Evolutionary conservation across 2,888 invertebrate genomes (phyloP).

Genomic region (Acrobasis consociella): DNA sequence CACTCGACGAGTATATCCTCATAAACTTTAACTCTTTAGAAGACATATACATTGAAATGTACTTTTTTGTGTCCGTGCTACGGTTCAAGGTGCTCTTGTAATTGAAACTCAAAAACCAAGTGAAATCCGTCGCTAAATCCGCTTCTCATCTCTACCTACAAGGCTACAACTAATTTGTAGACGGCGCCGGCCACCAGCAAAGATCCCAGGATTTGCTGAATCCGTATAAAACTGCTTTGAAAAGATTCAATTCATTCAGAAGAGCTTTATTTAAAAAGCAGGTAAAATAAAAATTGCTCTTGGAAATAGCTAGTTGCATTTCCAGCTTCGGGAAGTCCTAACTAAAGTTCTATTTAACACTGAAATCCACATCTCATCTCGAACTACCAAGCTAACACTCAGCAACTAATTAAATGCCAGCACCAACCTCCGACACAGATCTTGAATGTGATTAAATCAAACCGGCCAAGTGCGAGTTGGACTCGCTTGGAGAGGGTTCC

Average conservation of each 20-base stretch:
- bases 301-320: background rate
- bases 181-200: too few relatives aligned
- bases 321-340: background rate
- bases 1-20: too few relatives aligned
- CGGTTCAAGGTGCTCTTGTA: too few relatives aligned
- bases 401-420: slow-evolving; percentile 53
- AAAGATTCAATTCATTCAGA: background rate
- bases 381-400: slow-evolving; percentile 43
- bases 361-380: slow-evolving; percentile 29
- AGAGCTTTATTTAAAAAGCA: background rate
- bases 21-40: background rate
- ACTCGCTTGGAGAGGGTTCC: too few relatives aligned
- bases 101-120: too few relatives aligned
- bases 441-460: too few relatives aligned
- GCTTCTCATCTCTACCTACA: background rate
- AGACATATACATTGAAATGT: background rate
- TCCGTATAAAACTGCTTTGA: too few relatives aligned
- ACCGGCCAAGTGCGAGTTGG: too few relatives aligned
- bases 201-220: too few relatives aligned
- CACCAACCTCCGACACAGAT: too few relatives aligned
- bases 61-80: too few relatives aligned
- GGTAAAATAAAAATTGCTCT: background rate
- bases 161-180: background rate
- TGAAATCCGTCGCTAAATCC: background rate
- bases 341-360: background rate